Evolutionary conservation across 2,888 invertebrate genomes (phyloP), one percentile per base, ranked within the genome.

Genomic region (Lomographa bimaculata): DNA sequence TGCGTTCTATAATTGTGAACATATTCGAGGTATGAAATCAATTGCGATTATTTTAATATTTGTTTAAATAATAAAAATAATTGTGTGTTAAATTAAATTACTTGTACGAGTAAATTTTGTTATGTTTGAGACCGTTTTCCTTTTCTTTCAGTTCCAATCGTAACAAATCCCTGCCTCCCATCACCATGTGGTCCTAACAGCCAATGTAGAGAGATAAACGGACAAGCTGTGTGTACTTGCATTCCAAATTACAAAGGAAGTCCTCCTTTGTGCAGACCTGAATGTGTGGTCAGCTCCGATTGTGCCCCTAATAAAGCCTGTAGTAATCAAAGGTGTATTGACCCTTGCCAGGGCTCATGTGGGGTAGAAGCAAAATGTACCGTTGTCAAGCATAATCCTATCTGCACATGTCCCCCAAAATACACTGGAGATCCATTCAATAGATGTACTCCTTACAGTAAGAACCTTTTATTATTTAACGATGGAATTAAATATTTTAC

Each of bases 181-280:
- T 91, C 92, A 5, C 95, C 95, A 2, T 96, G 95, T 71, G 96
- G 95, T 11, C 93, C 93, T 3, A 93, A 94, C 70, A 93, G 94
- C 48, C 92, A 93, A 73, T 94, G 94, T 60, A 82, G 91, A 59
- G 91, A 91, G 71, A 68, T 91, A 2, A 92, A 92, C 52, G 91
- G 91, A 19, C 93, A 93, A 70, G 93, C 93, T 7, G 92, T 94
- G 11, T 96, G 96, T 65, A 92, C 93, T 6, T 96, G 96, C 68
- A 80, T 93, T 41, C 87, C 91, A 14, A 91, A 93, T 49, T 94
- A 93, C 64, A 86, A 89, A 41, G 95, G 95, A 37, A 91, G 91
- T 39, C 95, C 95, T 18, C 95, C 95, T 7, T 86, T 91, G 44
- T 95, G 95, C 67, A 90, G 92, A 56, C 95, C 95, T 6, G 95